These are phyloP conservation scores for Papilio xuthus DNA, from an alignment of 1,140 invertebrate species.

Conservation along the genomic window DNA sequence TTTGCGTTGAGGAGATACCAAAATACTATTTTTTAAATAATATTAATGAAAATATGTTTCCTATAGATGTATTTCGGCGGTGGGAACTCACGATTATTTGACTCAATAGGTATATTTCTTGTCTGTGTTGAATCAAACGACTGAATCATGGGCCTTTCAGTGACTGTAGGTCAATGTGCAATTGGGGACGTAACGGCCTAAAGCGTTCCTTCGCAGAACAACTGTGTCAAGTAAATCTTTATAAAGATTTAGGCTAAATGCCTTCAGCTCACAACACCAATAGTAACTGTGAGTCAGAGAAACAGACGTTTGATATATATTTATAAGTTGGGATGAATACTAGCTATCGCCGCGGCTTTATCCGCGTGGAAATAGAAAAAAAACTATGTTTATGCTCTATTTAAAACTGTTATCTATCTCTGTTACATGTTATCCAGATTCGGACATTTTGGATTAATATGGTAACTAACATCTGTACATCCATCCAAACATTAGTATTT, in stretches of 20 bases:
- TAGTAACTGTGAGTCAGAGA: background rate
- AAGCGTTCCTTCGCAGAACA: background rate
- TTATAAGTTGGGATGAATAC: background rate
- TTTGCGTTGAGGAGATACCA: too few relatives aligned
- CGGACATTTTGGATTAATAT: too few relatives aligned
- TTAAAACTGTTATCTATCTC: too few relatives aligned
- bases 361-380: too few relatives aligned
- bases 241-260: constrained; percentile 6
- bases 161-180: constrained; percentile 11
- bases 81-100: background rate
- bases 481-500: too few relatives aligned
- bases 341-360: too few relatives aligned
- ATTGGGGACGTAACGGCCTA: constrained; percentile 12
- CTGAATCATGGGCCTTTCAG: background rate
- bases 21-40: too few relatives aligned
- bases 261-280: background rate
- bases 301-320: background rate
- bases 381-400: too few relatives aligned
- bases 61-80: background rate
- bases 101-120: background rate
- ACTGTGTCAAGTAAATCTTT: constrained; percentile 5
- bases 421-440: too few relatives aligned
- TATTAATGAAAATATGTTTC: too few relatives aligned
- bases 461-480: too few relatives aligned
- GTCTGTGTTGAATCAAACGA: background rate